phyloP scores from a whole-genome alignment of 2,888 invertebrate genomes.

The Leptodirus hochenwartii region DNA sequence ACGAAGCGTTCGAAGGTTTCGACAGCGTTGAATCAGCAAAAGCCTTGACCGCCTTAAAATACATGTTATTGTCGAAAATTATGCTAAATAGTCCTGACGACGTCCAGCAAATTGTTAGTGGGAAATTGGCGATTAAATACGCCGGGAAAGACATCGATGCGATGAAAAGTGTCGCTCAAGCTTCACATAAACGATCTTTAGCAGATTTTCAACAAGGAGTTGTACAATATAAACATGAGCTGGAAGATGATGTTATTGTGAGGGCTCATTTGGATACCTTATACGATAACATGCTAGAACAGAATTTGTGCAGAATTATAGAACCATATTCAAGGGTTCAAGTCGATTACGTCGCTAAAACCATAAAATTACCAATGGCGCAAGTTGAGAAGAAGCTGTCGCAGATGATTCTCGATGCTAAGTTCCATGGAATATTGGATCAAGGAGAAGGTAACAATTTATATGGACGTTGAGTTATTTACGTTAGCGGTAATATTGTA shows the following conservation, averaged over 20 bases:
- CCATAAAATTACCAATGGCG: slow-evolving; percentile 75
- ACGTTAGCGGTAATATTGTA: too few relatives aligned
- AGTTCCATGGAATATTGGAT: slow-evolving; percentile 91
- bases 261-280: slow-evolving; percentile 90
- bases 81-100: slow-evolving; percentile 96
- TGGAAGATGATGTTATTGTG: slow-evolving; percentile 93
- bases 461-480: slow-evolving; percentile 1
- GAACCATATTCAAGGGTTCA: slow-evolving; percentile 97
- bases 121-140: slow-evolving; percentile 93
- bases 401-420: slow-evolving; percentile 99
- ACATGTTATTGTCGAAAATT: slow-evolving; percentile 97
- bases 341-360: slow-evolving; percentile 78
- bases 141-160: slow-evolving; percentile 92
- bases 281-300: slow-evolving; percentile 97
- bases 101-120: slow-evolving; percentile 85
- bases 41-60: slow-evolving; percentile 91
- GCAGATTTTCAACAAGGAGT: slow-evolving; percentile 90
- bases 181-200: slow-evolving; percentile 89
- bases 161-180: slow-evolving; percentile 92
- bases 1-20: slow-evolving; percentile 98
- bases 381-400: slow-evolving; percentile 97
- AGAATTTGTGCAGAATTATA: slow-evolving; percentile 95
- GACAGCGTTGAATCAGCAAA: slow-evolving; percentile 86
- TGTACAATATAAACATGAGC: slow-evolving; percentile 68
- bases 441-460: slow-evolving; percentile 66